Base-by-base conservation (phyloP, 2,888 invertebrate species). In the Drosophila fulvimacula region DNA sequence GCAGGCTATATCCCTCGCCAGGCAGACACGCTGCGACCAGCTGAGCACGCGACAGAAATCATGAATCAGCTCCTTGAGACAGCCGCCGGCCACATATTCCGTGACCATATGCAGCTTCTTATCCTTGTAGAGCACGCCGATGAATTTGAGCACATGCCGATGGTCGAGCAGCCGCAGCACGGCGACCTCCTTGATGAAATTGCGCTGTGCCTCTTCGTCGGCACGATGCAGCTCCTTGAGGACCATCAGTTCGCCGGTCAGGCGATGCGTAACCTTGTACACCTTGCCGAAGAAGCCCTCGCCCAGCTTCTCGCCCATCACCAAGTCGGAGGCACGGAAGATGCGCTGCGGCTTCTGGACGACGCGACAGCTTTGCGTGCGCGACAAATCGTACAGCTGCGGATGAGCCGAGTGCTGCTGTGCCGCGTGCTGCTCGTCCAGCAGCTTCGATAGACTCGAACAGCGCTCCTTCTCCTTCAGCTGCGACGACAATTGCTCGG, bases 201-300 rank as follows among this genome's bases (percentile, higher is more conserved):
- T 98, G 85, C 96, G 95, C 92, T 98, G 98, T 1, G 98, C 98
- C 88, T 97, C 97, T 90, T 98, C 98, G 90, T 98, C 98, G 24
- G 98, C 97, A 61, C 97, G 94, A 93, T 98, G 97, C 62, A 98
- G 94, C 91, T 98, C 98, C 90, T 98, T 98, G 44, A 98, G 94
- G 81, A 98, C 98, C 98, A 98, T 98, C 48, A 98, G 96, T 93
- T 98, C 98, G 75, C 96, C 96, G 0, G 98, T 98, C 80, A 96
- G 95, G 57, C 96, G 95, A 91, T 98, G 98, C 0, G 97, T 98
- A 62, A 98, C 98, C 93, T 97, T 96, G 92, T 95, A 97, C 66
- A 96, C 97, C 92, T 98, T 97, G 1, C 98, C 98, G 92, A 98
- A 98, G 93, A 98, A 98, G 0, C 98, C 98, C 87, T 97, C 96